Base-by-base conservation (phyloP, 2,113 vertebrate species). In the Pygoscelis adeliae region DNA sequence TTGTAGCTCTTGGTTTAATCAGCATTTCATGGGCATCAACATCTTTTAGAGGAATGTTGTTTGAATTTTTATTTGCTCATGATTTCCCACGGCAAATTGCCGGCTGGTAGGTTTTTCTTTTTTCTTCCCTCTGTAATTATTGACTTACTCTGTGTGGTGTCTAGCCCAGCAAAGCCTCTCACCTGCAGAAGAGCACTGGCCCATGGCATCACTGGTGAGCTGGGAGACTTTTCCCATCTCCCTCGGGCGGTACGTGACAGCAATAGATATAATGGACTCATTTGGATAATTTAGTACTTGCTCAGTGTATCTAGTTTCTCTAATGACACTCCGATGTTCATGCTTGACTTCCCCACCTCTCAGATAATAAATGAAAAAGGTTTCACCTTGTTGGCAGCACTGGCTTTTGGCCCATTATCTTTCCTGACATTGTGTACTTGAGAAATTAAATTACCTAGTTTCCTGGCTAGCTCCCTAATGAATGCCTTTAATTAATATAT, bases 191-290 rank as follows among this genome's bases (percentile, higher is more conserved):
- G 11, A 73, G 25, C 65, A 13, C 30, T 47, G 81, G 55, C 23
- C 73, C 19, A 1, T 63, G 56, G 53, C 70, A 77, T 19, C 70
- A 34, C 44, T 27, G 47, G n/a, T 76, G 70, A 87, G 20, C 67
- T 76, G 62, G 67, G 61, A 82, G 78, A 95, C 40, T 63, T 83
- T 32, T 59, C 62, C 58, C 14, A 0, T 71, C 83, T 89, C 83
- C 82, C 79, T 76, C 2, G 2, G n/a, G 61, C 0, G 5, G 42
- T n/a, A 7, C 36, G 29, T 98, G 91, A 93, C 97, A 95, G 97
- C 96, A 98, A 98, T 98, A 98, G 97, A 55, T 89, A 91, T 98
- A 98, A 98, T 98, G 98, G 94, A 89, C 97, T 94, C 62, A 96
- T 97, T 81, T 97, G 95, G 96, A 95, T 98, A 91, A 95, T 94